Base-by-base conservation (phyloP, 2,113 vertebrate species). In the Speoplatyrhinus poulsoni region DNA sequence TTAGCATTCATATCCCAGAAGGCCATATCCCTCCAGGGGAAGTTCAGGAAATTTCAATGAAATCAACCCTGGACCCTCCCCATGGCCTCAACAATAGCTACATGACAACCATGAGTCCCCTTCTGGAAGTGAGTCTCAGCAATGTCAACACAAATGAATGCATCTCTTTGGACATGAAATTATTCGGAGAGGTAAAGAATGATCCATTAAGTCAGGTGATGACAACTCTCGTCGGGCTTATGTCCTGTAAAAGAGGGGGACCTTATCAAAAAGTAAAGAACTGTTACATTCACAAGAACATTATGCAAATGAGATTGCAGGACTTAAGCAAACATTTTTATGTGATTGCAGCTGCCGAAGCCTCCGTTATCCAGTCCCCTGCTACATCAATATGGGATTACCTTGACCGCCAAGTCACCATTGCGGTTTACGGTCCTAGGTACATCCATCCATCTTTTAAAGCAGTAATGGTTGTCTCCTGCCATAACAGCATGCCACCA, bases 361-460 rank as follows among this genome's bases (percentile, higher is more conserved):
- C 93, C 13, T 94, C 90, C 60, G 80, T 82, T 60, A 76, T 95
- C 62, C 93, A 93, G 67, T 77, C 92, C 65, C 94, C 95, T 72
- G 91, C 92, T 53, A 90, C 83, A 46, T 95, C 93, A 12, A 86
- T 93, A 2, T 93, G 93, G 93, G 91, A 93, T 85, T 92, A 92
- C 83, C 91, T 83, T 69, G 93, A 96, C 1, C 94, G 94, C 72
- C 92, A 82, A n/a, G 83, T 93, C 46, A 96, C 95, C 0, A 61
- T 98, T 16, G 96, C 95, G 47, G 87, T 98, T 82, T 99, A 98
- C 79, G 97, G 97, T 48, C 97, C 96, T 69, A 96, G 94, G 82
- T 92, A 95, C 77, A 95, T 97, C 75, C 97, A 98, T 78, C 96
- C 96, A 3, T 94, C 92, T 62, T 97, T 99, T 80, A 97, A 96